Conservation (phyloP, 2,888 invertebrate genomes). For the Chironomus riparius region DNA sequence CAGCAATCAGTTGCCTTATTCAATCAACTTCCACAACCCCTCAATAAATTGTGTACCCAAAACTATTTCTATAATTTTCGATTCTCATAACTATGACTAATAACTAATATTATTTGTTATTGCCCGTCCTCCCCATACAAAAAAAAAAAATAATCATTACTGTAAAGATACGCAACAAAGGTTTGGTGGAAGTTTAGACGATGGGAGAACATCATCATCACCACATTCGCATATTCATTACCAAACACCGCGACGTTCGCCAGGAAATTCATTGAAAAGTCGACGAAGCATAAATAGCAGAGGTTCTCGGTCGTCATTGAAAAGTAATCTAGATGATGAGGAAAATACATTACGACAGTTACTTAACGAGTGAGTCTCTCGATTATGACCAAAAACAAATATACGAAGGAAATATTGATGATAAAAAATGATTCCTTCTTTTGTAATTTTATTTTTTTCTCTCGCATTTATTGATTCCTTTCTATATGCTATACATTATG, state of each 20-base stretch:
- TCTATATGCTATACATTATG: not conserved
- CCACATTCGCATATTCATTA: conserved; percentile 23
- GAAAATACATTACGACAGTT: conserved; percentile 91
- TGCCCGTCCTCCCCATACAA: not conserved
- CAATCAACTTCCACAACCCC: too few relatives aligned
- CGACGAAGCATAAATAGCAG: conserved; percentile 41
- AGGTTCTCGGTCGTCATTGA: conserved; percentile 40
- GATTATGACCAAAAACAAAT: not conserved
- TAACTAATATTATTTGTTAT: not conserved
- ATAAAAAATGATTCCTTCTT: not conserved
- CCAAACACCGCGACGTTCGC: conserved; percentile 38
- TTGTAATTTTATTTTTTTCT: not conserved
- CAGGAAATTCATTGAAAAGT: conserved; percentile 42
- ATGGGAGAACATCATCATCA: conserved; percentile 41
- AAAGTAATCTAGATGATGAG: conserved; percentile 65
- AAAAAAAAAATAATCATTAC: not conserved
- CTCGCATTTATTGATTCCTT: not conserved
- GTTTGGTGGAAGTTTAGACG: conserved; percentile 30
- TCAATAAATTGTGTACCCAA: too few relatives aligned
- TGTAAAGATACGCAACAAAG: conserved; percentile 25
- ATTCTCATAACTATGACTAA: not conserved
- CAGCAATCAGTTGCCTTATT: too few relatives aligned
- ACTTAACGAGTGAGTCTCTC: conserved; percentile 73
- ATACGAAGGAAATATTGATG: not conserved
- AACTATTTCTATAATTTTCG: too few relatives aligned